Base-by-base conservation (phyloP, 2,888 invertebrate species). In the Aleiodes leptofemur region DNA sequence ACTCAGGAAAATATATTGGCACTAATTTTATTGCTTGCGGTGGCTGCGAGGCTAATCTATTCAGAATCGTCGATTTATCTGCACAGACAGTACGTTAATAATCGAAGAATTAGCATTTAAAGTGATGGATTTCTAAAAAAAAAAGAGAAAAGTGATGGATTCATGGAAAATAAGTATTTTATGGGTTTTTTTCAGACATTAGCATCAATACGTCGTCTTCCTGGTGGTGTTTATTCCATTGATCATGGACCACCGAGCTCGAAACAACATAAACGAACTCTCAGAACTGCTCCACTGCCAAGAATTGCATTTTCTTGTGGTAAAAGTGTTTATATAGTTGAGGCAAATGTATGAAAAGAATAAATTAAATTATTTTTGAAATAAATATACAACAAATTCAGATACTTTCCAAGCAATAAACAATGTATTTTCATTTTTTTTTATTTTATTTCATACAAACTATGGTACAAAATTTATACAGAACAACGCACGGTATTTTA, bases 391-490 rank as follows among this genome's bases (percentile, higher is more conserved):
- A 53, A 11, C 9, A 53, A 48, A 48, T 7, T 11, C 14, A 13
- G 16, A 55, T 70, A 73, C 84, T 73, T 85, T 82, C 86, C 88
- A 90, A 89, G 90, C 91, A 90, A 90, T 91, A 91, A 89, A 89
- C 90, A 91, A 89, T 86, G 85, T 86, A 84, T 87, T 88, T 79
- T 64, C 64, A 64, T 64, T 64, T 75, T 56, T 73, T 50, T 74
- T 90, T n/a, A n/a, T n/a, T n/a, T 89, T 23, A 90, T 90, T 91
- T 90, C 90, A 91, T 91, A 92, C 91, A 91, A 90, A 90, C 91
- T 92, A 92, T 91, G 90, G 91, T 92, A 92, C 92, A 92, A 92
- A 92, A 92, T 91, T 91, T 90, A 87, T 88, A 88, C 87, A 87
- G 86, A 88, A 88, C 86, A 88, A 88, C 85, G 86, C 84, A 86